Conservation (phyloP, 2,113 vertebrate genomes). For the Cheirogaleus medius region DNA sequence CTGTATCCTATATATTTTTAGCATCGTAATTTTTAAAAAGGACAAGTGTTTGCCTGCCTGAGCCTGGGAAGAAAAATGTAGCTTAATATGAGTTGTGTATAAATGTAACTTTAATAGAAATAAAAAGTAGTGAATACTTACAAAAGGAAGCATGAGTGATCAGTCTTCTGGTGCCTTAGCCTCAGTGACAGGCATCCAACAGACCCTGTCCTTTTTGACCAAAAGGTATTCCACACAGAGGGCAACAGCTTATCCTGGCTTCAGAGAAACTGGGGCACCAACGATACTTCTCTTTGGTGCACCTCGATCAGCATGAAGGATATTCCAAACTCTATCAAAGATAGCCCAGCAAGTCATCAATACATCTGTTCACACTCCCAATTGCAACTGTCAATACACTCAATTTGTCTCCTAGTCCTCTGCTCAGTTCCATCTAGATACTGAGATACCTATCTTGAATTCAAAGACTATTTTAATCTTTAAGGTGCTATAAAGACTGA, state of each 20-base stretch:
- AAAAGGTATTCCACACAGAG: neutral
- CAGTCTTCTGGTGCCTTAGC: neutral
- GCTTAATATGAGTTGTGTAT: neutral
- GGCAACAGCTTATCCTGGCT: neutral
- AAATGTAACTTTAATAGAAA: neutral
- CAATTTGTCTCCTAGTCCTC: neutral
- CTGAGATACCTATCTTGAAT: neutral
- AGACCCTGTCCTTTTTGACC: neutral
- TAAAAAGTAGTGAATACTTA: neutral
- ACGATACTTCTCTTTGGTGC: neutral
- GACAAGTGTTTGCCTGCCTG: slow-evolving; percentile 11
- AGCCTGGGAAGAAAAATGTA: neutral
- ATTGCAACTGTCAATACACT: neutral
- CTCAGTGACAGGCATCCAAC: neutral
- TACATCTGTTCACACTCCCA: neutral
- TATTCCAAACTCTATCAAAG: neutral
- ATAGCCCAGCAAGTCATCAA: neutral
- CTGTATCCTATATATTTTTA: slow-evolving; percentile 34
- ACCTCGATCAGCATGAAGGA: neutral
- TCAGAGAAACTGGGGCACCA: neutral
- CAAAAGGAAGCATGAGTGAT: neutral
- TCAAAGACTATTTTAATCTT: slow-evolving; percentile 39
- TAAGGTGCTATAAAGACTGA: slow-evolving; percentile 2
- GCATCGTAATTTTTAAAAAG: slow-evolving; percentile 49
- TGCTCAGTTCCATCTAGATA: neutral